These are phyloP conservation scores for Cephus rjabovi DNA, from an alignment of 2,888 invertebrate species.

Conservation along the genomic window DNA sequence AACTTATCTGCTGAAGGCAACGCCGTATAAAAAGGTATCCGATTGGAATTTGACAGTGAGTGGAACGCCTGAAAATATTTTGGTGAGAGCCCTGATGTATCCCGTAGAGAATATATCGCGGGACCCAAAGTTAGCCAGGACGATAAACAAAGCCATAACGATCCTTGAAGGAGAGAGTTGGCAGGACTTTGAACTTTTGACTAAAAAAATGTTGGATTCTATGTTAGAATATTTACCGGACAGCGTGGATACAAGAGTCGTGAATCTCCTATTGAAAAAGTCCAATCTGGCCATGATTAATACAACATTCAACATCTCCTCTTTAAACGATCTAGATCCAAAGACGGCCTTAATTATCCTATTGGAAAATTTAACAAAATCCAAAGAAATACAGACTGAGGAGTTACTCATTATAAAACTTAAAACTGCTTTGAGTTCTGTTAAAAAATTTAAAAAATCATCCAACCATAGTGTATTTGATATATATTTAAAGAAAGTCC, in stretches of 20 bases:
- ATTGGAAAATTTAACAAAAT: no score
- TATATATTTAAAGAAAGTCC: background rate
- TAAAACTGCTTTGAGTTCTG: no score
- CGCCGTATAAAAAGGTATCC: conserved; percentile 7
- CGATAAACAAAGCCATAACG: background rate
- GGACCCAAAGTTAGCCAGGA: conserved; percentile 3
- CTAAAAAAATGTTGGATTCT: conserved; percentile 10
- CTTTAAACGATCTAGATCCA: background rate
- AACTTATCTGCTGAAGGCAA: background rate
- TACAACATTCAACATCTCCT: conserved; percentile 6
- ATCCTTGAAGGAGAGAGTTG: conserved; percentile 4
- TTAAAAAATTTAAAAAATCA: no score
- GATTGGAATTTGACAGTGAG: conserved; percentile 19
- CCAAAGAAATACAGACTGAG: no score
- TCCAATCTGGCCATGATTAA: conserved; percentile 12
- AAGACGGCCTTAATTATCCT: background rate
- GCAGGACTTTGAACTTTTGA: conserved; percentile 6
- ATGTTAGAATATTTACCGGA: conserved; percentile 14
- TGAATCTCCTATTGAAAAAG: conserved; percentile 16
- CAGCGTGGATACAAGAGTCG: conserved; percentile 11
- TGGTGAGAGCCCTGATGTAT: conserved; percentile 15
- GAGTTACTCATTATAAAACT: no score
- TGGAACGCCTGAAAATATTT: conserved; percentile 22
- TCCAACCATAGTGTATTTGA: no score
- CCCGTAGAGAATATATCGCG: conserved; percentile 10